phyloP scores from a whole-genome alignment of 2,113 vertebrate genomes.

The Todiramphus saurophagus region DNA sequence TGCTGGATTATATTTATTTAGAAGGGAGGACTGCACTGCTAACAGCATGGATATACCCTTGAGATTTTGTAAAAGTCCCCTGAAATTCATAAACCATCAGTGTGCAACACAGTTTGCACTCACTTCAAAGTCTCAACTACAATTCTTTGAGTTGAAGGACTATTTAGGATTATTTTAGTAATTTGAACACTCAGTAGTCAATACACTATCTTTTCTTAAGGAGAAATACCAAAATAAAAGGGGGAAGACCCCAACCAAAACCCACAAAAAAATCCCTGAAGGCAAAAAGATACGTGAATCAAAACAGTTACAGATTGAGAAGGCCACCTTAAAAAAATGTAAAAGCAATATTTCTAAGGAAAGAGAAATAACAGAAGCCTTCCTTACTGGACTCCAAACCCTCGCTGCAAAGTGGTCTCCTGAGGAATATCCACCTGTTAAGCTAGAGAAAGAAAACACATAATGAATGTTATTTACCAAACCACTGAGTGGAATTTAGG shows the following conservation, averaged over 20 bases:
- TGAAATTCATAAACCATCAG: background rate
- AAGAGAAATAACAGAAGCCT: background rate
- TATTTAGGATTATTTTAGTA: background rate
- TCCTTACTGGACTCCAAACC: background rate
- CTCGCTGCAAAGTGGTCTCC: background rate
- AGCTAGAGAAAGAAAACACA: background rate
- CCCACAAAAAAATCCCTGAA: background rate
- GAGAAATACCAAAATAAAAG: background rate
- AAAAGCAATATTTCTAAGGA: background rate
- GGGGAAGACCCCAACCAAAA: background rate
- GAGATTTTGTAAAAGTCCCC: slow-evolving; percentile 45
- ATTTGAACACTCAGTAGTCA: background rate
- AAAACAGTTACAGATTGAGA: background rate
- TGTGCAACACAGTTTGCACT: background rate
- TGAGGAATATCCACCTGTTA: background rate
- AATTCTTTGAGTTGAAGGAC: background rate
- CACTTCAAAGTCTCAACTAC: background rate
- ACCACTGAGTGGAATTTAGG: background rate
- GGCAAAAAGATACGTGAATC: background rate
- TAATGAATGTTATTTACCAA: background rate
- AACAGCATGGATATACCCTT: slow-evolving; percentile 41
- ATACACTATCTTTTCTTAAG: background rate
- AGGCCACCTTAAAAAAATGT: background rate
- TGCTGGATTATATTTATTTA: slow-evolving; percentile 28
- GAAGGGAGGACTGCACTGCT: slow-evolving; percentile 57